A percentile compares a stretch with the other conserved stretches of the same genome.
Conservation (phyloP, 2,888 invertebrate species). For the Tridacna crocea region DNA sequence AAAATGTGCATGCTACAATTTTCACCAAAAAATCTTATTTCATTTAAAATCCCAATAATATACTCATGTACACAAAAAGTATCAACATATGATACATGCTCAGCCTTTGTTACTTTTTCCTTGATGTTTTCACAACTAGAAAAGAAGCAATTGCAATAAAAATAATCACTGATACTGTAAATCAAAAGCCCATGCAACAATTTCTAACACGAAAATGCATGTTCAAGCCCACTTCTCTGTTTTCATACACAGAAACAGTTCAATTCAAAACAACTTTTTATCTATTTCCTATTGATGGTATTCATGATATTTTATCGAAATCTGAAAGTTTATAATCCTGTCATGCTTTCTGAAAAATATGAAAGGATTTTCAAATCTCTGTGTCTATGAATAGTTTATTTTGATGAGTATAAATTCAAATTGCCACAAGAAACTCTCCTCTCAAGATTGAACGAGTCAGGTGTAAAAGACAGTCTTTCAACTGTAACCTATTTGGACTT, state of each 20-base stretch:
- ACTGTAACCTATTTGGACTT: too few relatives aligned
- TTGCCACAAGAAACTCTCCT: conserved; percentile 12
- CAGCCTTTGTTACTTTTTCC: too few relatives aligned
- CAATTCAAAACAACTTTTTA: conserved; percentile 6
- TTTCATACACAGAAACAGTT: conserved; percentile 3
- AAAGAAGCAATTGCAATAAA: too few relatives aligned
- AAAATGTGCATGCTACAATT: too few relatives aligned
- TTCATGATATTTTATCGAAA: conserved; percentile 7
- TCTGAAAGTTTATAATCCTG: conserved; percentile 25
- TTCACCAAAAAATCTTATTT: too few relatives aligned
- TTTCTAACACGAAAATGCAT: neutral
- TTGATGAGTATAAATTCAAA: conserved; percentile 17
- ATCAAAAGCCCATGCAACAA: neutral
- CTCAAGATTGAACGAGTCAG: neutral
- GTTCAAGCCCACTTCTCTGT: neutral
- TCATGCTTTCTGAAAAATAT: conserved; percentile 18
- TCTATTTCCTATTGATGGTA: conserved; percentile 6
- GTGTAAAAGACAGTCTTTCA: neutral
- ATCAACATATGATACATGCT: too few relatives aligned
- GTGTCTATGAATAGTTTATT: conserved; percentile 17
- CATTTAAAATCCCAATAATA: too few relatives aligned
- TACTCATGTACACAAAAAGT: too few relatives aligned
- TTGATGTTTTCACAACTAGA: too few relatives aligned
- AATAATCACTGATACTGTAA: too few relatives aligned
- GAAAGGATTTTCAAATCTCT: conserved; percentile 14